Evolutionary conservation across 2,888 invertebrate genomes (phyloP), one percentile per base, ranked within the genome.

Genomic region (Caenorhabditis sinica): DNA sequence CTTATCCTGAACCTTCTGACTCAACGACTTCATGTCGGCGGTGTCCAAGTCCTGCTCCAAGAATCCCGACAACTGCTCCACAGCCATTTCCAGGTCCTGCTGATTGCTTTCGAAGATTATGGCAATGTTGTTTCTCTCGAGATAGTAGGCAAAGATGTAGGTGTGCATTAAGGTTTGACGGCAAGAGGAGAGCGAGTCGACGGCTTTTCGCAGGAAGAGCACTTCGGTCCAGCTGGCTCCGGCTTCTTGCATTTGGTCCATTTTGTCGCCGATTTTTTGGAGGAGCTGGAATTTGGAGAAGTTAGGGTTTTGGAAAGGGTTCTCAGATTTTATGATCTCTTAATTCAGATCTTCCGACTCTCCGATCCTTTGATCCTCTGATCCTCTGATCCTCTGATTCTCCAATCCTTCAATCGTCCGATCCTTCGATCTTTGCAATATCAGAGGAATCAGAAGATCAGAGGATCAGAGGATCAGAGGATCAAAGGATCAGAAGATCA

Each of bases 151-250:
- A 95, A 99, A 99, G 90, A 98, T 97, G 94, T 99, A 99, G 68
- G 98, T 98, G 94, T 97, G 98, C 97, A 98, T 98, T 76, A 98
- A 95, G 20, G 98, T 98, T 94, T 97, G 97, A 89, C 98, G 95
- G 65, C 88, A 88, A 83, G 93, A 93, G 83, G 93, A 93, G 30
- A 94, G 92, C 13, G 94, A 93, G 88, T 94, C 94, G 11, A 94
- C 94, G 79, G 98, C 98, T 94, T 97, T 96, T 94, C 96, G 96
- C 92, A 99, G 94, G 94, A 98, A 99, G 95, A 98, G 98, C 86
- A 87, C 97, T 95, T 99, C 98, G 92, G 98, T 98, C 98, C 98
- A 99, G 89, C 97, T 97, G 97, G 98, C 98, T 93, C 97, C 97
- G 93, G 97, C 97, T 93, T 97, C 97, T 93, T 99, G 98, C 98